Conservation (phyloP, 2,888 invertebrate species). For the Cynaeus angustus region DNA sequence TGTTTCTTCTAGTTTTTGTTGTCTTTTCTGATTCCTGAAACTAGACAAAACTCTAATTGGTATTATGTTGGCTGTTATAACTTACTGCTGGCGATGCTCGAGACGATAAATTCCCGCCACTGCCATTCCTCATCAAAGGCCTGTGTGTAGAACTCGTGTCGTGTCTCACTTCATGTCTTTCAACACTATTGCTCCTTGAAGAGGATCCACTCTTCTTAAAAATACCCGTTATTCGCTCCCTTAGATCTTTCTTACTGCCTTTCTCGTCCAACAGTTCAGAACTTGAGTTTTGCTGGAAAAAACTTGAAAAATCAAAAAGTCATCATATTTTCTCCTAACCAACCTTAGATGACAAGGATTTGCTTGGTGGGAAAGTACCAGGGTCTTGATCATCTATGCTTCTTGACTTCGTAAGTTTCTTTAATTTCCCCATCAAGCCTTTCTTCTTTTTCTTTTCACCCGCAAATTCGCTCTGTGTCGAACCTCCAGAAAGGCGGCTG, state of each 20-base stretch:
- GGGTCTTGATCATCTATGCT: constrained; percentile 82
- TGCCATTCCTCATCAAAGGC: constrained; percentile 76
- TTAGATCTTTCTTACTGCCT: constrained; percentile 83
- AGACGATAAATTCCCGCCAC: constrained; percentile 71
- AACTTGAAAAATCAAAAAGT: background rate
- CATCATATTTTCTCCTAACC: background rate
- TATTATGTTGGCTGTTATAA: constrained; percentile 17
- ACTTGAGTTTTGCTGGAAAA: constrained; percentile 78
- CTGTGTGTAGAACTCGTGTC: constrained; percentile 71
- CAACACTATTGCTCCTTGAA: constrained; percentile 79
- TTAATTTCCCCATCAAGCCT: constrained; percentile 87
- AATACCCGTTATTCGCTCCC: constrained; percentile 87
- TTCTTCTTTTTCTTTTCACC: constrained; percentile 86
- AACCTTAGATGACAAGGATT: constrained; percentile 74
- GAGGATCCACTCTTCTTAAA: constrained; percentile 81
- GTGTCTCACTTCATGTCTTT: constrained; percentile 65
- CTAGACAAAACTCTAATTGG: constrained; percentile 15
- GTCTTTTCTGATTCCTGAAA: constrained; percentile 57
- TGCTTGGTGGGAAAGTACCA: constrained; percentile 65
- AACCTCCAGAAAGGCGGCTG: constrained; percentile 88
- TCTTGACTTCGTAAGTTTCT: constrained; percentile 88
- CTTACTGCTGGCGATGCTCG: constrained; percentile 59
- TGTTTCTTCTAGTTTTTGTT: constrained; percentile 53
- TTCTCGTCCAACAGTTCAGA: constrained; percentile 81
- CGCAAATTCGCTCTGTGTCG: constrained; percentile 88